phyloP scores from a whole-genome alignment of 30 jellyfish, hydroid and myxozoan genomes.

The Sanderia malayensis region DNA sequence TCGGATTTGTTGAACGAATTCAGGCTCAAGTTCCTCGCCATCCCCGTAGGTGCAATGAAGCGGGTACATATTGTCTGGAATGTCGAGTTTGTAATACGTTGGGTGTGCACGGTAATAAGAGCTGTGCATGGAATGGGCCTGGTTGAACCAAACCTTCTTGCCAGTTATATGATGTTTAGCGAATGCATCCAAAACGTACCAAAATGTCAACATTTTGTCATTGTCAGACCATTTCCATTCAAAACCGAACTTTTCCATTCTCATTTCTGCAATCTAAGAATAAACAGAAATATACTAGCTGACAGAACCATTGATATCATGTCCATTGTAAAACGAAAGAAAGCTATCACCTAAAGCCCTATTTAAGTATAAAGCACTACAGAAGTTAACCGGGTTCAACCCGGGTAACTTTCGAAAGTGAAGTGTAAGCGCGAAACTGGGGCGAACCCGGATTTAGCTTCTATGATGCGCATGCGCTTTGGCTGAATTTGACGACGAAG shows the following conservation, averaged over 20 bases:
- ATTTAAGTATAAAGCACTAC: too few species aligned
- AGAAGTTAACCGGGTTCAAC: too few species aligned
- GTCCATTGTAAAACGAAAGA: too few species aligned
- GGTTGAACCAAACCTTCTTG: constrained; percentile 81
- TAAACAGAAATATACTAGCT: background rate
- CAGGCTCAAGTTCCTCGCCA: constrained; percentile 88
- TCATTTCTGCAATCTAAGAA: constrained; percentile 55
- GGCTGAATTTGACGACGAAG: too few species aligned
- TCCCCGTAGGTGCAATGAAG: constrained; percentile 83
- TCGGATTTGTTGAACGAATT: constrained; percentile 59
- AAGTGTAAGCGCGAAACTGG: too few species aligned
- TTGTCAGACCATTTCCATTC: constrained; percentile 69
- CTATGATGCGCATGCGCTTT: too few species aligned
- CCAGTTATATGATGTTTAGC: constrained; percentile 70
- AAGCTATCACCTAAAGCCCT: too few species aligned
- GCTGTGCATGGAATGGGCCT: constrained; percentile 69
- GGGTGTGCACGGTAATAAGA: constrained; percentile 77
- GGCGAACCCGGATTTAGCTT: too few species aligned
- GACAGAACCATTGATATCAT: too few species aligned
- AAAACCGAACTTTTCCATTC: constrained; percentile 43
- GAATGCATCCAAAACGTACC: constrained; percentile 46
- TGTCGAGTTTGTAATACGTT: constrained; percentile 20
- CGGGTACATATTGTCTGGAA: constrained; percentile 60
- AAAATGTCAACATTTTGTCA: constrained; percentile 18
- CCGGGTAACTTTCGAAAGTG: too few species aligned